Conservation (phyloP, 2,888 invertebrate species). For the Colostygia pectinataria region DNA sequence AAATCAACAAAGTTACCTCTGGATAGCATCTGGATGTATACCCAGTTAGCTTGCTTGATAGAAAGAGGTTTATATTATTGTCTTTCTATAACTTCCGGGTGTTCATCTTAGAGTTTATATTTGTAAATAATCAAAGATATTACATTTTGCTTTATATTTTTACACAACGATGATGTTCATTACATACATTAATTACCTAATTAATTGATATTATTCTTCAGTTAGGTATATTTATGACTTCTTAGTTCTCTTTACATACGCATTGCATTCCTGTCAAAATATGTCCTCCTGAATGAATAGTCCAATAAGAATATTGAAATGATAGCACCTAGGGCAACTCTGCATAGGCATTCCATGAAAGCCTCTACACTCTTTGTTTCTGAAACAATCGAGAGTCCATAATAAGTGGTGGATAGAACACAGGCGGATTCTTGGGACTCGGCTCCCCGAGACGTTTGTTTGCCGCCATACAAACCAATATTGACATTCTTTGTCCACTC, state of each 20-base stretch:
- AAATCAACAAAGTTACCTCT: too few species aligned
- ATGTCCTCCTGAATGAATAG: constrained; percentile 1
- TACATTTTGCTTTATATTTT: too few species aligned
- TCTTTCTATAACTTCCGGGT: too few species aligned
- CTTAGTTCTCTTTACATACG: background rate
- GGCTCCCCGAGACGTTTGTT: constrained; percentile 60
- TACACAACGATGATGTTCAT: too few species aligned
- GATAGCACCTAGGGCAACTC: constrained; percentile 15
- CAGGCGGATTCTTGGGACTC: constrained; percentile 65
- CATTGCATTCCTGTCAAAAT: constrained; percentile 3
- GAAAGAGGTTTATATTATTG: too few species aligned
- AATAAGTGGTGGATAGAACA: constrained; percentile 53
- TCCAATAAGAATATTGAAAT: constrained; percentile 4
- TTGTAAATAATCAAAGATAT: too few species aligned
- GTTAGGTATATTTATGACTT: background rate
- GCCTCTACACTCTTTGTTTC: constrained; percentile 53
- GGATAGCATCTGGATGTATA: too few species aligned
- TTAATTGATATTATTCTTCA: too few species aligned
- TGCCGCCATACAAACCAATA: constrained; percentile 72
- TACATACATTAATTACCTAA: too few species aligned
- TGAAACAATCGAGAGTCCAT: constrained; percentile 57
- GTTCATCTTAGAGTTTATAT: too few species aligned
- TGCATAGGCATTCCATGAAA: constrained; percentile 31
- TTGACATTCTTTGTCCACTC: constrained; percentile 75
- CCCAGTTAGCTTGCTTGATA: too few species aligned